These are phyloP conservation scores for Speoplatyrhinus poulsoni DNA, from an alignment of 2,113 vertebrate genomes.

Conservation along the genomic window DNA sequence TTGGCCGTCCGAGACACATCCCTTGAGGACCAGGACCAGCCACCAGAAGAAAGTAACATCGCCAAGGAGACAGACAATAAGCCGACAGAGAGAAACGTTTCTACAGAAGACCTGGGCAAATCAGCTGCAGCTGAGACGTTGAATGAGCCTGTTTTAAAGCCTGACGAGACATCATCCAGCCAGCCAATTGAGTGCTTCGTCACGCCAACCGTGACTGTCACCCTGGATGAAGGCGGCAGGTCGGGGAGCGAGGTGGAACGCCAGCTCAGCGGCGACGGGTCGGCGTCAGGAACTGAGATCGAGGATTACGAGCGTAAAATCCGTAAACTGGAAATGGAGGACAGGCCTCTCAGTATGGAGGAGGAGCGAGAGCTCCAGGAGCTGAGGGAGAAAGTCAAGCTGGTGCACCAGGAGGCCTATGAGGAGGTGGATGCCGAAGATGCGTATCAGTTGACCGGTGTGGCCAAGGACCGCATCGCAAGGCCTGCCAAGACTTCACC, in stretches of 20 bases:
- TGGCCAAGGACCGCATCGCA: constrained; percentile 76
- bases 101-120: constrained; percentile 42
- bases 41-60: constrained; percentile 15
- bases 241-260: constrained; percentile 51
- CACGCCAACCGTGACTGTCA: constrained; percentile 76
- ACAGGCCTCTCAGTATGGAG: constrained; percentile 78
- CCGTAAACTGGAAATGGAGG: constrained; percentile 79
- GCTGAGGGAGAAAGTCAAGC: constrained; percentile 90
- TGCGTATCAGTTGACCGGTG: constrained; percentile 86
- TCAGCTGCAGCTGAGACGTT: constrained; percentile 28
- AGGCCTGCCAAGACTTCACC: constrained; percentile 75
- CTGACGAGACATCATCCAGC: constrained; percentile 25
- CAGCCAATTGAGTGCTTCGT: constrained; percentile 62
- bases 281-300: constrained; percentile 68
- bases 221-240: constrained; percentile 71
- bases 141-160: constrained; percentile 16
- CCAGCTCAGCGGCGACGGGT: constrained; percentile 64
- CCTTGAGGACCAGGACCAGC: constrained; percentile 50
- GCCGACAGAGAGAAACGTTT: constrained; percentile 34
- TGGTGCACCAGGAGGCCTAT: constrained; percentile 95
- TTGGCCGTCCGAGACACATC: constrained; percentile 64
- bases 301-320: constrained; percentile 80
- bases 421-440: constrained; percentile 94
- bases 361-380: constrained; percentile 82
- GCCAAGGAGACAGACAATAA: constrained; percentile 44